Evolutionary conservation across 1,140 invertebrate genomes (phyloP).

Genomic region (Hycleus phaleratus): DNA sequence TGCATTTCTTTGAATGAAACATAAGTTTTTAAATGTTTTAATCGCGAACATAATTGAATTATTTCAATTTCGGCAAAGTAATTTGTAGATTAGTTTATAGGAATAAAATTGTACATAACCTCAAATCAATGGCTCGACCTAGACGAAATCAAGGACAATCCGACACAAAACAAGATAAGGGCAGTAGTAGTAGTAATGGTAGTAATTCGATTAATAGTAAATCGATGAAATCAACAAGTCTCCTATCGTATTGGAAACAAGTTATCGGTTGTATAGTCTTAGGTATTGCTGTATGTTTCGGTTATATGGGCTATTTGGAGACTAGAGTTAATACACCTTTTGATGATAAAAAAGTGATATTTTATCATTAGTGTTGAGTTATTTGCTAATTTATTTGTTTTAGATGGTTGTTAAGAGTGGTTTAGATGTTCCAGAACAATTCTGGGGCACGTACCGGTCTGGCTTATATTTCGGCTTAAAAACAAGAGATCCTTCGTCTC

Average conservation of each 20-base stretch:
- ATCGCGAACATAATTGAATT: too few species aligned
- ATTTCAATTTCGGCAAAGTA: not conserved
- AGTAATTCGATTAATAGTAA: slow-evolving; percentile 35
- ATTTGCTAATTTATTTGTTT: slow-evolving; percentile 20
- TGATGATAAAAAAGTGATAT: slow-evolving; percentile 60
- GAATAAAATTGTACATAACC: not conserved
- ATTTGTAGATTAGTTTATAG: not conserved
- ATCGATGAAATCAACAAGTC: slow-evolving; percentile 24
- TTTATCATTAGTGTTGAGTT: too few species aligned
- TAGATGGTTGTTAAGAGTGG: slow-evolving; percentile 62
- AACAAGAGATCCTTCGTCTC: slow-evolving; percentile 77
- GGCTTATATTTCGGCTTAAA: slow-evolving; percentile 86
- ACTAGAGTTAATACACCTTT: slow-evolving; percentile 83
- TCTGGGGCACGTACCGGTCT: slow-evolving; percentile 90
- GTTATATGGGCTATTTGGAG: slow-evolving; percentile 75
- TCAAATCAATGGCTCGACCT: slow-evolving; percentile 12
- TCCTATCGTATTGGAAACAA: slow-evolving; percentile 47
- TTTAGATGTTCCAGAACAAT: slow-evolving; percentile 67
- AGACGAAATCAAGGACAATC: not conserved
- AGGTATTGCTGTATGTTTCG: slow-evolving; percentile 60
- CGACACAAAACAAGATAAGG: slow-evolving; percentile 6
- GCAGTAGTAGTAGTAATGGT: slow-evolving; percentile 42
- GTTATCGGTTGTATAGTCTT: slow-evolving; percentile 47
- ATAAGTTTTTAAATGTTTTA: too few species aligned
- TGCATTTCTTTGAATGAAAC: too few species aligned